Evolutionary conservation across 2,888 invertebrate genomes (phyloP).

Genomic region (Monoplex corrugatus): DNA sequence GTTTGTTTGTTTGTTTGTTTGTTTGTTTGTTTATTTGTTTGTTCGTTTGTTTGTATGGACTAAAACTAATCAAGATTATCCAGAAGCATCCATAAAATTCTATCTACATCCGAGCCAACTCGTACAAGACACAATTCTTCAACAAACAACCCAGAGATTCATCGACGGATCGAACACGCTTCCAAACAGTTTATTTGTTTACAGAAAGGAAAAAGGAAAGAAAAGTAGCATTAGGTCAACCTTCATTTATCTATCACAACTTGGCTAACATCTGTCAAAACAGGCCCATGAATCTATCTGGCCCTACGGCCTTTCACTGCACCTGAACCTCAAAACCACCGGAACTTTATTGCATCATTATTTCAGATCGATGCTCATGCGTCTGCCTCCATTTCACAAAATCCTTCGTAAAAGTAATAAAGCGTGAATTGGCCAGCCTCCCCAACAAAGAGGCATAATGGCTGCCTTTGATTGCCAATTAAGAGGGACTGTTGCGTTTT

Average conservation of each 20-base stretch:
- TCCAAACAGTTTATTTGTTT: too few relatives aligned
- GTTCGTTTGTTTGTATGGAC: too few relatives aligned
- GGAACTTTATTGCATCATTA: conserved; percentile 40
- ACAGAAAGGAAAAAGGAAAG: too few relatives aligned
- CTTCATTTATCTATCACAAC: conserved; percentile 26
- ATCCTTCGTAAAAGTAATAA: background rate
- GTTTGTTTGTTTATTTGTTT: too few relatives aligned
- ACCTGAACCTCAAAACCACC: background rate
- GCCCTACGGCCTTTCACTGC: conserved; percentile 5
- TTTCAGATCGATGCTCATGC: background rate
- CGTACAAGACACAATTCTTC: too few relatives aligned
- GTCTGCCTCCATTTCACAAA: conserved; percentile 2
- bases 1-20: too few relatives aligned
- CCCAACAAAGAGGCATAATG: background rate
- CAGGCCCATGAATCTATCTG: background rate
- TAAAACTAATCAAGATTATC: too few relatives aligned
- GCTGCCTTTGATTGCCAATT: background rate
- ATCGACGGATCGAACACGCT: too few relatives aligned
- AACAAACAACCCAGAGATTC: too few relatives aligned
- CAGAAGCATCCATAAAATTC: too few relatives aligned
- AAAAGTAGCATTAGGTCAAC: too few relatives aligned
- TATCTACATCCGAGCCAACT: too few relatives aligned
- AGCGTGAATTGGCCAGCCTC: background rate
- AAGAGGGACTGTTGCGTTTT: background rate
- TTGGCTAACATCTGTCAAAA: conserved; percentile 34